Percentiles rank a stretch among this genome's conserved stretches.
phyloP scores from a whole-genome alignment of 2,888 invertebrate genomes.

The Apamea sordens region DNA sequence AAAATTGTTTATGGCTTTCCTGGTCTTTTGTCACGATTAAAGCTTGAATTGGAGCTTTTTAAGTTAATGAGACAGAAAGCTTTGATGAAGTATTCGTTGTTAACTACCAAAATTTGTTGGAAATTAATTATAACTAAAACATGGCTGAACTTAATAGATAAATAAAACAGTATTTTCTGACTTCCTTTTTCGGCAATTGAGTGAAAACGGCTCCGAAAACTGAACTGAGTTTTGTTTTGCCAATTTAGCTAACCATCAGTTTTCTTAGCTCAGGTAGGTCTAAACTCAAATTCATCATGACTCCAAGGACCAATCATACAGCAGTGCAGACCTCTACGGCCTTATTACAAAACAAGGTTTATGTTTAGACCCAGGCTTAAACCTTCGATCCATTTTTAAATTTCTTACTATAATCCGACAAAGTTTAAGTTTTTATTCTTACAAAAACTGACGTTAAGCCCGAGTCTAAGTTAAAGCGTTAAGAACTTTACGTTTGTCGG shows the following conservation, averaged over 20 bases:
- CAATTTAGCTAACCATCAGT: neutral
- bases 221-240: neutral
- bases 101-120: neutral
- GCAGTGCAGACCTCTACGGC: neutral
- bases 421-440: too few relatives aligned
- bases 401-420: too few relatives aligned
- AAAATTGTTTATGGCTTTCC: too few relatives aligned
- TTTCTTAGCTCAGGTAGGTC: neutral
- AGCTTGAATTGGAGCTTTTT: neutral
- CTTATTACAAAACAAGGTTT: neutral
- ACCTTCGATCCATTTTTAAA: neutral
- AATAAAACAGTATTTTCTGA: neutral
- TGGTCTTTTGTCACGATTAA: neutral
- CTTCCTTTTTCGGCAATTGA: neutral
- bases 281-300: neutral
- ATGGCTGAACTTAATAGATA: neutral
- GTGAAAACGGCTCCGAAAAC: neutral
- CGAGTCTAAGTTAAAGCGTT: too few relatives aligned
- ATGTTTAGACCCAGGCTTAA: too few relatives aligned
- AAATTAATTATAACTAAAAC: neutral
- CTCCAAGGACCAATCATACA: neutral
- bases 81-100: neutral
- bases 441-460: too few relatives aligned
- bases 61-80: neutral
- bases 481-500: too few relatives aligned